These are phyloP conservation scores for Vicugna pacos DNA, from an alignment of 2,113 vertebrate species.

Conservation along the genomic window DNA sequence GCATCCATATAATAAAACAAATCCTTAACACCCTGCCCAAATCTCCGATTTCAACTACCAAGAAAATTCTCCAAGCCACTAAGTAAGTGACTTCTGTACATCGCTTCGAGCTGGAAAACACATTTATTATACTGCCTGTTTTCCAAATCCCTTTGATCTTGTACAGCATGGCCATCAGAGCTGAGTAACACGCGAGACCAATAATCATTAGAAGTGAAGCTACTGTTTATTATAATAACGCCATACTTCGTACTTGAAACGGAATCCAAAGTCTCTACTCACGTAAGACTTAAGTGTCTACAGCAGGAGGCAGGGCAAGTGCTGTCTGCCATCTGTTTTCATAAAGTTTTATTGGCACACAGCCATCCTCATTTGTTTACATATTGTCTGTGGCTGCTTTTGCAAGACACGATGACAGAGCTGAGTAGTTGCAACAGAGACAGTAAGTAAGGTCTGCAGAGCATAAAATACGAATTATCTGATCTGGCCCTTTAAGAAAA, in stretches of 20 bases:
- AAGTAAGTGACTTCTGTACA: conserved; percentile 2
- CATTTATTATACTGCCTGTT: conserved; percentile 3
- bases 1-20: conserved; percentile 49
- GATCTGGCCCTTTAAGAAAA: conserved; percentile 12
- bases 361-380: not conserved
- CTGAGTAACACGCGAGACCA: not conserved
- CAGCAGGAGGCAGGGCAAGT: not conserved
- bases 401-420: not conserved
- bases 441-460: not conserved
- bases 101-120: conserved; percentile 20
- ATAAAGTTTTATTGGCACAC: not conserved
- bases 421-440: not conserved
- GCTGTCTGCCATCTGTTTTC: not conserved
- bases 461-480: not conserved
- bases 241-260: not conserved
- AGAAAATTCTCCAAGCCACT: conserved; percentile 51
- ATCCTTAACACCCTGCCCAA: conserved; percentile 15
- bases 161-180: not conserved
- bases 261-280: not conserved
- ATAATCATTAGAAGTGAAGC: not conserved
- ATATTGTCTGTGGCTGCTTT: not conserved
- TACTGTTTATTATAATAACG: conserved; percentile 14
- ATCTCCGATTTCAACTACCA: conserved; percentile 18
- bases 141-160: conserved; percentile 30
- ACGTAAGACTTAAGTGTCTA: not conserved